These are phyloP conservation scores for Oxycera nigricornis DNA, from an alignment of 2,888 invertebrate genomes.

Conservation along the genomic window DNA sequence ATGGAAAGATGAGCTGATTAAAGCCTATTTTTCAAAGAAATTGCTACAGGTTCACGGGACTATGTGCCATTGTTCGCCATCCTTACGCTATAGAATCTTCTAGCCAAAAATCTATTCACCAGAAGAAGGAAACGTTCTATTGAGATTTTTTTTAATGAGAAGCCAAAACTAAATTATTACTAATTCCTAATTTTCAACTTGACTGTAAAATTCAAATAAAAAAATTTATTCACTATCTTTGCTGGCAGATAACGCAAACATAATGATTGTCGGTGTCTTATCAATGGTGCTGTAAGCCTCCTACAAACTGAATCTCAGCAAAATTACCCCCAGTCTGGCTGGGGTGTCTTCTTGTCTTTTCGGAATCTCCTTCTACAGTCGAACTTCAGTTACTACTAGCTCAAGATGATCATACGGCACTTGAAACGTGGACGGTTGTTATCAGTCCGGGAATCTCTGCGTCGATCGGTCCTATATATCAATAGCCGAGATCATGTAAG, in stretches of 20 bases:
- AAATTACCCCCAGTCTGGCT: neutral
- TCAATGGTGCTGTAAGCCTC: constrained; percentile 8
- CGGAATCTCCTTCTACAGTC: constrained; percentile 29
- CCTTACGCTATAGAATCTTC: too few species aligned
- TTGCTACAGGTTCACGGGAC: too few species aligned
- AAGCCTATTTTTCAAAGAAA: too few species aligned
- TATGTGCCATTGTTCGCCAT: too few species aligned
- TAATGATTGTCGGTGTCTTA: constrained; percentile 19
- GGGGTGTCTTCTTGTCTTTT: neutral
- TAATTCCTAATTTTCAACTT: neutral
- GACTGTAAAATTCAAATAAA: neutral
- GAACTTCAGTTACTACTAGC: constrained; percentile 2
- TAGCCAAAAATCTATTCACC: too few species aligned
- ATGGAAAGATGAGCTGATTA: too few species aligned
- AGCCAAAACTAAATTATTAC: too few species aligned
- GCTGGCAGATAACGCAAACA: neutral
- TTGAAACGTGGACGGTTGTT: constrained; percentile 32
- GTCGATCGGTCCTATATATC: neutral
- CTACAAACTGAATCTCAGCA: constrained; percentile 19
- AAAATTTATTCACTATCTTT: neutral
- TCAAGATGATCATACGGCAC: constrained; percentile 35
- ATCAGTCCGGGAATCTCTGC: constrained; percentile 23
- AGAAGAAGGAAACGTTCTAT: too few species aligned
- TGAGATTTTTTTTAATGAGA: too few species aligned
- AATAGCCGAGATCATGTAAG: constrained; percentile 34